These are phyloP conservation scores for Lasioglossum morio DNA, from an alignment of 2,888 invertebrate genomes.

Conservation along the genomic window DNA sequence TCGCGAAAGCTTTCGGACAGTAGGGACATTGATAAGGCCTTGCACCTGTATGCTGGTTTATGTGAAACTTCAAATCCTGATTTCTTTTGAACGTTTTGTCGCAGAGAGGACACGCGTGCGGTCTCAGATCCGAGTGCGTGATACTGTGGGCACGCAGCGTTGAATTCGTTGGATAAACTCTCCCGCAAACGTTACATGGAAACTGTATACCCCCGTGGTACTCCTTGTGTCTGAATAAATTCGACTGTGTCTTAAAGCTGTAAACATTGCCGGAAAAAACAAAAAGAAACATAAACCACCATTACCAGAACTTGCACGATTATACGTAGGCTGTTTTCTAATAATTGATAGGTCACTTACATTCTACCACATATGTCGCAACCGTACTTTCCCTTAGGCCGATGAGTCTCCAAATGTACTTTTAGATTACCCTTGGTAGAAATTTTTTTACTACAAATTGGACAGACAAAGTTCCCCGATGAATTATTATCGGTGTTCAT, in stretches of 20 bases:
- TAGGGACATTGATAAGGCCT: slow-evolving; percentile 91
- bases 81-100: slow-evolving; percentile 91
- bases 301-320: slow-evolving; percentile 14
- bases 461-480: slow-evolving; percentile 85
- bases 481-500: slow-evolving; percentile 80
- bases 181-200: slow-evolving; percentile 89
- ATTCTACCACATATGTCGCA: slow-evolving; percentile 89
- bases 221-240: slow-evolving; percentile 88
- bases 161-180: slow-evolving; percentile 89
- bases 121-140: slow-evolving; percentile 89
- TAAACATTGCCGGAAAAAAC: slow-evolving; percentile 68
- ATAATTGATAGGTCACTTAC: slow-evolving; percentile 84
- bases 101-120: slow-evolving; percentile 89
- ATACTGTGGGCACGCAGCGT: slow-evolving; percentile 89
- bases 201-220: slow-evolving; percentile 87
- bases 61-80: slow-evolving; percentile 91
- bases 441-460: slow-evolving; percentile 87
- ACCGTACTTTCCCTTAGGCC: slow-evolving; percentile 87
- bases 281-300: slow-evolving; percentile 6
- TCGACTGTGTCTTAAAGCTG: slow-evolving; percentile 89
- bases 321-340: background rate
- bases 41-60: slow-evolving; percentile 91
- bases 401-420: slow-evolving; percentile 88
- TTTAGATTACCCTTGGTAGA: slow-evolving; percentile 88
- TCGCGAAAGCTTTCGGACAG: slow-evolving; percentile 90